Evolutionary conservation across 2,888 invertebrate genomes (phyloP), one percentile per base, ranked within the genome.

Genomic region (Caenorhabditis drosophilae): DNA sequence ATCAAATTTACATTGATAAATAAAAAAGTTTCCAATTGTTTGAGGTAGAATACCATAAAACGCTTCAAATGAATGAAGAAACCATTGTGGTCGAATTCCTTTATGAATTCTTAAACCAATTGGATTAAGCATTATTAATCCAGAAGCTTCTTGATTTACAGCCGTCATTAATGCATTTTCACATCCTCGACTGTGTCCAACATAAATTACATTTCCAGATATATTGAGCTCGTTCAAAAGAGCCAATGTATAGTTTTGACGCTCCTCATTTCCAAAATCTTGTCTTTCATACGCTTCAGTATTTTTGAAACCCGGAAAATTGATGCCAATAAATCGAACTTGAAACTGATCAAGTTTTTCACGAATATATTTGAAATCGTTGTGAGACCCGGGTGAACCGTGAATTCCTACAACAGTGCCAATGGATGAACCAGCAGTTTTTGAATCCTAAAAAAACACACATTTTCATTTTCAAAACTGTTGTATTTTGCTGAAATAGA

Each of bases 351-450:
- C 49, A 25, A 76, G 51, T 3, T 47, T 47, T n/a, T 63, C 59
- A 1, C 63, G 58, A 59, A 76, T 50, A 46, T 73, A 74, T 42
- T 76, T 76, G 53, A 72, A 76, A 41, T 73, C 72, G 16, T 70
- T 73, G 52, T 76, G 74, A 34, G 76, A 76, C 9, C 76, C 76
- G 4, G 74, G 74, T 11, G 74, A 54, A 2, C 76, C 76, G 38
- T 76, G 76, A 20, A 74, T 34, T 22, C 56, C 60, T 12, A 76
- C 55, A 9, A 74, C 76, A 4, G 70, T 74, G 20, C 73, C 74
- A 15, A 73, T 40, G 2, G 57, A 36, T 6, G 69, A 66, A 7
- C 76, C 73, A 0, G 46, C 16, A 11, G 72, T 55, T 4, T 66
- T 42, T 2, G 73, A 69, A 41, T 76, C 76, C 73, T 75, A 34